Evolutionary conservation across 2,797 vertebrate species (phyloP), one percentile per base, ranked within the genome.

Genomic region (Pristis pectinata): DNA sequence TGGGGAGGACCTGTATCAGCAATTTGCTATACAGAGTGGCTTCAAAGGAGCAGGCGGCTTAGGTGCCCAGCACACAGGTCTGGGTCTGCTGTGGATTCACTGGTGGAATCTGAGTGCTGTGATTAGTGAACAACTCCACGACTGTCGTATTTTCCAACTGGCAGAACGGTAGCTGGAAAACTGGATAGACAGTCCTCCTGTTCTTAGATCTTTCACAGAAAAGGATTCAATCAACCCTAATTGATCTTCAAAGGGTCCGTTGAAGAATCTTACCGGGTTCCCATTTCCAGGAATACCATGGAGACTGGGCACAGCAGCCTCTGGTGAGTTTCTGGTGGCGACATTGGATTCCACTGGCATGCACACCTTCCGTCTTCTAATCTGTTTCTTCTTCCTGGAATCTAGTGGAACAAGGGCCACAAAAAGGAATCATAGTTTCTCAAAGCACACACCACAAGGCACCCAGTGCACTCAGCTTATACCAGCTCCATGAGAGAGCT

Each of bases 351-450:
- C 64, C 41, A 70, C 41, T 27, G 92, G 64, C 15, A 41, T 34
- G 67, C 92, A 93, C 1, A 67, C 24, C 92, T 93, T 93, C 44
- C 92, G 70, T 44, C 92, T 72, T 30, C 92, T 93, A 1, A 93
- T 49, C 44, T 70, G 64, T 74, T 93, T 93, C 92, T 70, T 44
- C 27, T 93, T 93, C 67, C 92, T 74, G 67, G 92, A 93, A 27
- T 93, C 92, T 93, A 37, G 37, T 70, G 27, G 41, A 93, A 8
- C 22, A 10, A 6, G 49, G 82, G 24, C 10, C 7, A 44, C 8
- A 49, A 70, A 64, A 37, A 67, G 3, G 27, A 67, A 64, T 77
- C n/a, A 37, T 1, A 79, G 30, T 91, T 27, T 27, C 7, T 7
- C 0, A 24, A 27, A 24, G 24, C 59, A 91, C 10, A 61, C 11